Evolutionary conservation across 2,888 invertebrate species (phyloP).

Genomic region (Pomacea canaliculata): DNA sequence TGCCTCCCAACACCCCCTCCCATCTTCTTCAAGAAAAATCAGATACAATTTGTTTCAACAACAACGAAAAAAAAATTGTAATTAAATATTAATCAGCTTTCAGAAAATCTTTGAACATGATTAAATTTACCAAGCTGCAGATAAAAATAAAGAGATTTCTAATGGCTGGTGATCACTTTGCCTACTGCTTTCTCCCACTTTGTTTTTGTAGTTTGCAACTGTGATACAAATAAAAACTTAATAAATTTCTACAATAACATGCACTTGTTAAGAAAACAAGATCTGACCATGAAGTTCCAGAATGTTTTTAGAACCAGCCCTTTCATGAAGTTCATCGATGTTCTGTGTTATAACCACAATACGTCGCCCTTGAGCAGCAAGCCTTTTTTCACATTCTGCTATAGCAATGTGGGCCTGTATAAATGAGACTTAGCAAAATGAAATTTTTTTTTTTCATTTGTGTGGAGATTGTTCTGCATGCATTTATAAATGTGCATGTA

Average conservation of each 20-base stretch:
- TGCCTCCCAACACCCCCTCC: no score
- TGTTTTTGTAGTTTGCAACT: no score
- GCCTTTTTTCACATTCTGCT: constrained; percentile 77
- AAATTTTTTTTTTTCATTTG: neutral
- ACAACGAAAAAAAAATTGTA: no score
- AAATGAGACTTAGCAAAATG: neutral
- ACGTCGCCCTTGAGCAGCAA: constrained; percentile 72
- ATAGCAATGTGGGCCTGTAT: constrained; percentile 79
- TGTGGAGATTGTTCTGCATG: neutral
- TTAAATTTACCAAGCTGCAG: no score
- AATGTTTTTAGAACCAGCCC: constrained; percentile 75
- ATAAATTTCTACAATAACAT: neutral
- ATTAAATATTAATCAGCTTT: no score
- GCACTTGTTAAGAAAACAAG: neutral
- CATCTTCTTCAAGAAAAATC: no score
- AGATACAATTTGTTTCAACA: no score
- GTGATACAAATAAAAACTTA: no score
- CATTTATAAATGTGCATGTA: neutral
- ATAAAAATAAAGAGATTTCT: no score
- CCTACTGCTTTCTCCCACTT: no score
- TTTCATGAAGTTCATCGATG: constrained; percentile 77
- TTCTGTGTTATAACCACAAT: constrained; percentile 75
- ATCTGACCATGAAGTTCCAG: constrained; percentile 76
- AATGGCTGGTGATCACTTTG: no score
- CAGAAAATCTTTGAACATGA: no score